Evolutionary conservation across 2,888 invertebrate species (phyloP), one percentile per base, ranked within the genome.

Genomic region (Chrysolina oricalcia): DNA sequence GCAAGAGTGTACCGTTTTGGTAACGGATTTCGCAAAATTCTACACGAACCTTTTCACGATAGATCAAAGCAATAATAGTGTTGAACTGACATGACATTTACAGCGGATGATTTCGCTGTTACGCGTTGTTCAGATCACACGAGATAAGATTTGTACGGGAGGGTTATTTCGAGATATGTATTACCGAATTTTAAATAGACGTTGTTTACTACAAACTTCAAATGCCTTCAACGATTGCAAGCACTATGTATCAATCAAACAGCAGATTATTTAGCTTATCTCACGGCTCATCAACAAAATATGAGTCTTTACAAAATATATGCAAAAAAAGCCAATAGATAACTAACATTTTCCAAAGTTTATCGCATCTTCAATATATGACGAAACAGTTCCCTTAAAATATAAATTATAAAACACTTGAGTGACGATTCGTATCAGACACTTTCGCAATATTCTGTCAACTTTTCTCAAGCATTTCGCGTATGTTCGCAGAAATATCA

Each of bases 1-100:
- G 79, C 75, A 77, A 79, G 69, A 73, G 41, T 43, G 41, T 72
- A 77, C 73, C 68, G 63, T 77, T 78, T 78, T 77, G 78, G 79
- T 77, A 73, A 73, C 56, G 8, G 41, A 56, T 77, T 79, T 79
- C 76, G 72, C 76, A 78, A 76, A 78, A 48, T 27, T 59, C 63
- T 15, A 41, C 48, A 71, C 50, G 46, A 62, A 70, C 65, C 68
- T 68, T 70, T 72, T 41, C 68, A 56, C 41, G 53, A 53, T 21
- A 59, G 41, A 43, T 53, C 53, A 68, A 53, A 27, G 48, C 17
- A 43, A 35, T 17, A 46, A 40, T 35, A 17, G 53, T 53, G 2
- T 53, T 53, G n/a, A 50, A 21, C 50, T 67, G 50, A 10, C 67
- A 67, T 67, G 40, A 40, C 21, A 27, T 40, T 68, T 17, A 68